Evolutionary conservation across 2,797 vertebrate genomes (phyloP).

Genomic region (Sebastes hubbsi): DNA sequence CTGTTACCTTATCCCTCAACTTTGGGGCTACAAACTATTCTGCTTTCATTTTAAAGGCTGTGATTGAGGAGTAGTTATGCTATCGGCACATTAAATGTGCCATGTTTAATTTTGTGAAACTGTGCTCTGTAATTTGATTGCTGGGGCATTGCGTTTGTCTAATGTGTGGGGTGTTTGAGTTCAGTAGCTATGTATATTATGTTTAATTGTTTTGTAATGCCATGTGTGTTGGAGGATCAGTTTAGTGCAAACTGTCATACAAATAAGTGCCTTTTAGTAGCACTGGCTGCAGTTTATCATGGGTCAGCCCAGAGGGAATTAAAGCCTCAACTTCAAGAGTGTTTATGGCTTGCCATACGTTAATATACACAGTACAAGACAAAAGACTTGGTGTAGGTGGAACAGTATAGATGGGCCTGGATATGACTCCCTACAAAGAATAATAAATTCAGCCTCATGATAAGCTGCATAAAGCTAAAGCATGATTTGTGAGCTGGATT

Average conservation of each 20-base stretch:
- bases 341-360: not conserved
- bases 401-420: not conserved
- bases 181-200: not conserved
- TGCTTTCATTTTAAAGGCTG: conserved; percentile 47
- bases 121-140: not conserved
- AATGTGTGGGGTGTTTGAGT: not conserved
- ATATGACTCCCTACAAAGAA: not conserved
- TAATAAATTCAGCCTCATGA: not conserved
- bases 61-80: not conserved
- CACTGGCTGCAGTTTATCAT: not conserved
- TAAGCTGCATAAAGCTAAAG: not conserved
- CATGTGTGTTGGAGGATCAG: not conserved
- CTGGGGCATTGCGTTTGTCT: not conserved
- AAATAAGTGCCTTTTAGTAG: conserved; percentile 20
- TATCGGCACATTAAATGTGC: conserved; percentile 5
- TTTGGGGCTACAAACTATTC: not conserved
- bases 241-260: not conserved
- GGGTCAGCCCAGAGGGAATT: not conserved
- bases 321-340: not conserved
- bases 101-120: not conserved
- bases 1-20: conserved; percentile 5
- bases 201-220: not conserved
- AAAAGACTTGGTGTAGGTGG: conserved; percentile 10
- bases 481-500: not conserved
- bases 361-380: not conserved